These are phyloP conservation scores for Ctenoplectra terminalis DNA, from an alignment of 1,140 invertebrate species.

Conservation along the genomic window DNA sequence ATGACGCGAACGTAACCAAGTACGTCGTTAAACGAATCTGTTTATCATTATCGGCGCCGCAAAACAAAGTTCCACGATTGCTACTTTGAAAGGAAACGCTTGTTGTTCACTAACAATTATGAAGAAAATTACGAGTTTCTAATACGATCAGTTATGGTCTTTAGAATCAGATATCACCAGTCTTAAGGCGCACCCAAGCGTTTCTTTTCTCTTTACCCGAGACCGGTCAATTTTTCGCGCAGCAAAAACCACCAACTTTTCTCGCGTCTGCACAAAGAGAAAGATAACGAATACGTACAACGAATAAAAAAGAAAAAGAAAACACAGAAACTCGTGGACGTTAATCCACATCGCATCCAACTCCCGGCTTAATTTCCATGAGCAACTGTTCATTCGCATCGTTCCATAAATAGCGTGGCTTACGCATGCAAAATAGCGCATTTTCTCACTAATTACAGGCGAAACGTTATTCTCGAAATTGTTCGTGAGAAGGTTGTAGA, in stretches of 20 bases:
- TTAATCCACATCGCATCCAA: not conserved
- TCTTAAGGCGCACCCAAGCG: not conserved
- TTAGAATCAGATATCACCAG: not conserved
- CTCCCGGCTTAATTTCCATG: not conserved
- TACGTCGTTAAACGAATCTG: slow-evolving; percentile 4
- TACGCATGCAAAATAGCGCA: not conserved
- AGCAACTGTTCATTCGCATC: not conserved
- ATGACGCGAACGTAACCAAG: not conserved
- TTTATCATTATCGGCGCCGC: not conserved
- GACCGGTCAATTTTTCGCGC: not conserved
- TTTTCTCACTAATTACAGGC: slow-evolving; percentile 8
- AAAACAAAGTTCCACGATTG: not conserved
- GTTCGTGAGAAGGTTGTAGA: not conserved
- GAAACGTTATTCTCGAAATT: not conserved
- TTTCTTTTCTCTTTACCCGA: not conserved
- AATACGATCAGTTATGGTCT: not conserved
- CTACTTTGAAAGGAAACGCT: not conserved
- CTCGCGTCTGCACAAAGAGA: not conserved
- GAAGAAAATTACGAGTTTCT: slow-evolving; percentile 11
- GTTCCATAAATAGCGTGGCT: not conserved
- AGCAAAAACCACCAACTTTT: not conserved
- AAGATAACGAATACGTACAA: not conserved
- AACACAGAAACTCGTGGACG: not conserved
- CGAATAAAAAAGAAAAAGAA: not conserved
- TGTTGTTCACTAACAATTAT: not conserved